Base-by-base conservation (phyloP, 2,888 invertebrate genomes). In the Perizoma affinitatum region DNA sequence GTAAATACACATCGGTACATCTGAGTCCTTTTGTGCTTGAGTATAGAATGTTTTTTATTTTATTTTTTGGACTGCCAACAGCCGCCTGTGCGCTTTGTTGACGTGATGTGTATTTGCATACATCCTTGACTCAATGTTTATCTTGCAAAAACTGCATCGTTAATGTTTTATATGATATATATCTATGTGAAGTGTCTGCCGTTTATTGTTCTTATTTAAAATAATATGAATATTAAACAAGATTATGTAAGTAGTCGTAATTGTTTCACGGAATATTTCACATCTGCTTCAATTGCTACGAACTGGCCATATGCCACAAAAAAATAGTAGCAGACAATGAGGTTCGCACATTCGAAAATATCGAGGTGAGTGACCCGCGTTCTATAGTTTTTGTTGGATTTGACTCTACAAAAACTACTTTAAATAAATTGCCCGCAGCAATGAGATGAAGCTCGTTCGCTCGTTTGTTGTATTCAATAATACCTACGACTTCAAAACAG, bases 291-390 rank as follows among this genome's bases (percentile, higher is more conserved):
- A 78, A 81, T 82, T 80, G 75, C 79, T 76, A 82, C 79, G 79
- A 83, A 82, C 82, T 81, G 80, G 80, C 83, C 84, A 86, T 87
- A 87, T 82, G 82, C 80, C 80, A 86, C 85, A 89, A 90, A 88
- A n/a, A 90, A 88, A 87, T 80, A 74, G 73, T 73, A 78, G 73
- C 82, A 86, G 86, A 87, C 88, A 88, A 89, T 86, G 88, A 88
- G 85, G 80, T 87, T 86, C 86, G 88, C 88, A 88, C 87, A 88
- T 90, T 88, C 82, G 81, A 83, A 86, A 86, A 82, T 79, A 80
- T 82, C 72, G 86, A 86, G 90, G 90, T 90, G 82, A 86, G 65
- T 90, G 90, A 87, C 90, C 81, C 72, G 68, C 71, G 65, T 76
- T 82, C 83, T 72, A 86, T 83, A 78, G 84, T 89, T 90, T 90